Conservation (phyloP, 2,113 vertebrate species). For the Nipponia nippon region DNA sequence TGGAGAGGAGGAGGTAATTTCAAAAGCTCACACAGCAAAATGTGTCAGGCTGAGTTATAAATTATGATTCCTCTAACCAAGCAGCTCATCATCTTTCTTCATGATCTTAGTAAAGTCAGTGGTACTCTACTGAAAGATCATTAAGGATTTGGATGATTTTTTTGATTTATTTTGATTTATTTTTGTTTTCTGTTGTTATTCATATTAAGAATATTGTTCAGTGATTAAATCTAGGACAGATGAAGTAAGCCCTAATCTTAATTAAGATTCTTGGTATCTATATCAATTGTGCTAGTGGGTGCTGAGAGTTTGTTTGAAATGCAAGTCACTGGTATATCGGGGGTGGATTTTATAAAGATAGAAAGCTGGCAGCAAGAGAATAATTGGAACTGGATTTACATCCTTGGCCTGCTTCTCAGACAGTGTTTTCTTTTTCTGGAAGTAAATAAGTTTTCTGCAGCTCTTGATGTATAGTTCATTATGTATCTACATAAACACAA, state of each 20-base stretch:
- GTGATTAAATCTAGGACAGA: neutral
- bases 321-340: neutral
- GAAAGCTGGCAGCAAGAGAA: neutral
- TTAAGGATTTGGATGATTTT: neutral
- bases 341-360: neutral
- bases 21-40: neutral
- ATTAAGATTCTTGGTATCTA: neutral
- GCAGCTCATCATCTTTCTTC: neutral
- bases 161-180: neutral
- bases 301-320: neutral
- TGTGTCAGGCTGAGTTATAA: neutral
- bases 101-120: neutral
- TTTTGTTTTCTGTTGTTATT: neutral
- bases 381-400: neutral
- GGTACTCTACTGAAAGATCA: neutral
- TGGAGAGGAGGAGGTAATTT: neutral
- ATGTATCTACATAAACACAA: neutral
- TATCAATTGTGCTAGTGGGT: neutral
- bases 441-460: neutral
- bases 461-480: neutral
- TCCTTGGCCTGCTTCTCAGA: neutral
- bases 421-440: neutral
- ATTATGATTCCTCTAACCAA: neutral
- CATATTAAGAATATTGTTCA: neutral
- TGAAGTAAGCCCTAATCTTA: neutral